These are phyloP conservation scores for Poecilia latipinna DNA, from an alignment of 2,113 vertebrate genomes.

Conservation along the genomic window DNA sequence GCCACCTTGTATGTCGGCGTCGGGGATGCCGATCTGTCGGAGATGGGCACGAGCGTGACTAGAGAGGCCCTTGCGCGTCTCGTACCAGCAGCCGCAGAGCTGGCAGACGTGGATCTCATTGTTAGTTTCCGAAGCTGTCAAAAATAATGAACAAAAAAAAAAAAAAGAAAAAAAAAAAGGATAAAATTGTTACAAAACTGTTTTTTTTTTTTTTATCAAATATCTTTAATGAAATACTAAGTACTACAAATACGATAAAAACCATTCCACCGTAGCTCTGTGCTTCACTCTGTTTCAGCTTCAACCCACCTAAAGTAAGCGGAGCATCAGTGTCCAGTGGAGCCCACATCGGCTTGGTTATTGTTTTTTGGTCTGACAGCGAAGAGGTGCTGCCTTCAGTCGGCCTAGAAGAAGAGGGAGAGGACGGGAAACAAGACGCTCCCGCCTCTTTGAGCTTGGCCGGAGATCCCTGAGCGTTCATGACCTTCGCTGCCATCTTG, in stretches of 20 bases:
- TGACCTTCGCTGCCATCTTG: slow-evolving; percentile 11
- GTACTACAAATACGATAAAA: too few relatives aligned
- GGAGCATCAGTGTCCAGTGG: slow-evolving; percentile 89
- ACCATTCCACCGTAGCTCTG: too few relatives aligned
- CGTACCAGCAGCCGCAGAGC: slow-evolving; percentile 91
- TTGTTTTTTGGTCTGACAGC: slow-evolving; percentile 37
- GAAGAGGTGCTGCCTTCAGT: slow-evolving; percentile 48
- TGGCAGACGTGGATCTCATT: slow-evolving; percentile 86
- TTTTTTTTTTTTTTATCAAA: background rate
- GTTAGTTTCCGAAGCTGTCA: slow-evolving; percentile 77
- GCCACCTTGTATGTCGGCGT: slow-evolving; percentile 83
- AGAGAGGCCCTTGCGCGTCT: slow-evolving; percentile 88
- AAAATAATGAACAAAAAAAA: background rate
- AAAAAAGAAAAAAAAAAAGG: background rate
- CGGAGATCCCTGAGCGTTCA: slow-evolving; percentile 38
- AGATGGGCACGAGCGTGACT: slow-evolving; percentile 89
- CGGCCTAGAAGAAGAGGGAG: slow-evolving; percentile 28
- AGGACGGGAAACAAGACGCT: slow-evolving; percentile 20
- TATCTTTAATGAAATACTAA: background rate
- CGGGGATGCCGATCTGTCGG: slow-evolving; percentile 85
- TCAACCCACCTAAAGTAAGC: slow-evolving; percentile 87
- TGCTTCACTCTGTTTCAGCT: background rate
- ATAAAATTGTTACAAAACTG: background rate
- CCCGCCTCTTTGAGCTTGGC: slow-evolving; percentile 30
- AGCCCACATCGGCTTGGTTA: slow-evolving; percentile 78